Conservation (phyloP, 2,888 invertebrate species). For the Dolichopus griseipennis region DNA sequence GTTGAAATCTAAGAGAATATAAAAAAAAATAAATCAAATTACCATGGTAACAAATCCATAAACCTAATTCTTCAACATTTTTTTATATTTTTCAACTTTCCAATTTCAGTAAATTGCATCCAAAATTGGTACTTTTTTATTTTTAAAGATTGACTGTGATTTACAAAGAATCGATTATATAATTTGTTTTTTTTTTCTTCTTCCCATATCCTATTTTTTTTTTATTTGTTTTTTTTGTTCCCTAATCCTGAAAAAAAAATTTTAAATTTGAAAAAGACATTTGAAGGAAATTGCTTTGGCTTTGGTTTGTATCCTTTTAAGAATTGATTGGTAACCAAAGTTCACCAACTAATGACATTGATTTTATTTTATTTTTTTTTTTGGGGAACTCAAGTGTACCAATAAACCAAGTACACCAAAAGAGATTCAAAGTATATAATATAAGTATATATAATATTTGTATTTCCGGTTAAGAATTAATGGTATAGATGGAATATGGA, state of each 20-base stretch:
- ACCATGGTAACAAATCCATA: neutral
- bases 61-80: neutral
- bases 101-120: neutral
- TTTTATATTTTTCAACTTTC: neutral
- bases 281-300: neutral
- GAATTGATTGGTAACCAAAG: neutral
- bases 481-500: neutral
- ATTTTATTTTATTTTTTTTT: neutral
- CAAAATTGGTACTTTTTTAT: neutral
- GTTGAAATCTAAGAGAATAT: neutral
- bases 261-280: neutral
- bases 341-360: neutral
- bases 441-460: neutral
- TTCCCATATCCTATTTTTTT: neutral
- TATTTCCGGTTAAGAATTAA: conserved; percentile 1
- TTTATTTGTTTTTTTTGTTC: neutral
- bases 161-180: neutral
- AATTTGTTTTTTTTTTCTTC: neutral
- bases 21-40: neutral
- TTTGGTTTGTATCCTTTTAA: neutral
- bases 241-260: neutral
- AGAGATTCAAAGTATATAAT: neutral
- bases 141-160: neutral
- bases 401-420: neutral
- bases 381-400: neutral